Evolutionary conservation across 2,888 invertebrate genomes (phyloP), one percentile per base, ranked within the genome.

Genomic region (Oligia fasciuncula): DNA sequence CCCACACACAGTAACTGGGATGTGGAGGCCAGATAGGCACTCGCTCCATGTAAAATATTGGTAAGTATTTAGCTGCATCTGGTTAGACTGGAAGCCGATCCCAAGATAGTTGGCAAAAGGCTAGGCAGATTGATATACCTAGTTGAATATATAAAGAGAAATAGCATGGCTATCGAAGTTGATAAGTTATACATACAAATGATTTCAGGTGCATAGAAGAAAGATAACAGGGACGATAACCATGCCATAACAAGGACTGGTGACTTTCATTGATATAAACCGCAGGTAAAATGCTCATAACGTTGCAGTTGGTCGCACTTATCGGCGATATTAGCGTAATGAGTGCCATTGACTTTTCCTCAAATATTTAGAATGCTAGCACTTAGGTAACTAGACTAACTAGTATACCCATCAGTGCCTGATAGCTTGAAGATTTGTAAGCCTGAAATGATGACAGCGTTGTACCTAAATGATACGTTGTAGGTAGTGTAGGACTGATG

Each of bases 221-320:
- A 84, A 82, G 88, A 88, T 88, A 85, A 86, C 43, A 70, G 66
- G 9, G 68, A 49, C 75, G 77, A 82, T 89, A 84, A 77, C 66
- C 43, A 69, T 66, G 13, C 40, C 77, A 79, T 80, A 84, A 85
- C 74, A 74, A 81, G 72, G 85, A 82, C 77, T 78, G 77, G 73
- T 76, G 84, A 86, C 81, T 81, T 87, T 77, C 77, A 85, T 85
- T 82, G 89, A 88, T 87, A 90, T 88, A 17, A 80, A 67, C 43
- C 14, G 63, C 76, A 76, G 87, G 81, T 88, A 82, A 87, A 77
- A 83, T 66, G 72, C 69, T 75, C 63, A 57, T 78, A 77, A 80
- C 77, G 40, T 73, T n/a, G n/a, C n/a, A n/a, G n/a, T n/a, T 78
- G 77, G 86, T 79, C 77, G 66, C 67, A 77, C 76, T 89, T 85